These are phyloP conservation scores for Seriola aureovittata DNA, from an alignment of 2,113 vertebrate genomes.

Conservation along the genomic window DNA sequence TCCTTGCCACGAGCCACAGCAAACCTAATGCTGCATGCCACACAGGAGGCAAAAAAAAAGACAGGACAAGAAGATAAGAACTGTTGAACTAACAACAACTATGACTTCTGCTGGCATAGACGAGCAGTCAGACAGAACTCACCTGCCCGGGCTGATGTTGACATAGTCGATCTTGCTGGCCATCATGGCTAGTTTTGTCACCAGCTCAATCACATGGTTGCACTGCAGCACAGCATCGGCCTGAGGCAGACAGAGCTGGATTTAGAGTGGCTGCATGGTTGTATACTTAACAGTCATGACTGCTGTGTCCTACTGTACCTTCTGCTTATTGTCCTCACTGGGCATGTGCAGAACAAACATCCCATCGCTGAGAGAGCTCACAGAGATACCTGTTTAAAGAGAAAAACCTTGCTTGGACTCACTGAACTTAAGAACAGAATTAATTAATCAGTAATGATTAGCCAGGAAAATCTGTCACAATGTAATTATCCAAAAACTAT, in stretches of 20 bases:
- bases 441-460: background rate
- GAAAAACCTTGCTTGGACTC: conserved; percentile 9
- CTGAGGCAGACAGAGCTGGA: conserved; percentile 73
- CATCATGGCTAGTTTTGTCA: conserved; percentile 92
- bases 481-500: no score
- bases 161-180: conserved; percentile 88
- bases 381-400: conserved; percentile 89
- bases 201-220: conserved; percentile 92
- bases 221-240: conserved; percentile 95
- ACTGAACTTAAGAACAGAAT: background rate
- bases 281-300: background rate
- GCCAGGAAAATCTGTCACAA: background rate
- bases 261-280: conserved; percentile 22
- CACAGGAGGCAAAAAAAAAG: background rate
- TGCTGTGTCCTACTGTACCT: conserved; percentile 82
- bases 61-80: conserved; percentile 3
- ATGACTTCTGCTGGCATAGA: background rate
- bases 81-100: background rate
- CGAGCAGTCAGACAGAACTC: conserved; percentile 16
- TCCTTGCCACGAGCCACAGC: conserved; percentile 91
- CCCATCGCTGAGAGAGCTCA: conserved; percentile 94
- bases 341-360: conserved; percentile 94
- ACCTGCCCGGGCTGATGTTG: conserved; percentile 97
- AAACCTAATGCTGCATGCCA: conserved; percentile 89
- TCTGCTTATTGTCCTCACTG: conserved; percentile 94